These are phyloP conservation scores for Microcaecilia unicolor DNA, from an alignment of 2,797 vertebrate species.

Conservation along the genomic window DNA sequence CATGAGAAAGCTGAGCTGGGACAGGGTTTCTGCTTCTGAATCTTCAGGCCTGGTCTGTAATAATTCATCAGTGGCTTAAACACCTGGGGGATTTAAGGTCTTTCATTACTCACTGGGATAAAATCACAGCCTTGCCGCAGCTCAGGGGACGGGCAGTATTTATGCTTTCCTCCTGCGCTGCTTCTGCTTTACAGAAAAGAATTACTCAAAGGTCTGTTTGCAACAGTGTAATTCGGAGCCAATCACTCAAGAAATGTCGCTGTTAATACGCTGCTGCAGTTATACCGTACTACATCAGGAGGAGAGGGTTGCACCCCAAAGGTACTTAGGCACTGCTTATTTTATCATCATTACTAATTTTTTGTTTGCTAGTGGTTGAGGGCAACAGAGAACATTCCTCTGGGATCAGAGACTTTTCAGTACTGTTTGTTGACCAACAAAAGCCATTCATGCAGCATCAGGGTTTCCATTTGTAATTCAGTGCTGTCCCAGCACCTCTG, in stretches of 20 bases:
- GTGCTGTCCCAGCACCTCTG: too few relatives aligned
- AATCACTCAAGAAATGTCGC: constrained; percentile 21
- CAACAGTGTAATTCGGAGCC: constrained; percentile 17
- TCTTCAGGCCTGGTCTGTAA: constrained; percentile 19
- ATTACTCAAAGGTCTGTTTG: constrained; percentile 22
- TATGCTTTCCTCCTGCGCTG: constrained; percentile 16
- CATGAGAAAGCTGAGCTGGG: too few relatives aligned
- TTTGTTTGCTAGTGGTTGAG: too few relatives aligned
- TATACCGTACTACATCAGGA: too few relatives aligned
- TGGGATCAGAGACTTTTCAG: too few relatives aligned
- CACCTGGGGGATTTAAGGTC: constrained; percentile 20
- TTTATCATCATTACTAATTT: too few relatives aligned
- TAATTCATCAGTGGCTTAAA: constrained; percentile 21
- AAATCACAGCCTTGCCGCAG: constrained; percentile 19
- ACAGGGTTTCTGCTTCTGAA: constrained; percentile 21
- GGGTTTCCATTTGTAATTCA: too few relatives aligned
- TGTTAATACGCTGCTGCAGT: constrained; percentile 13
- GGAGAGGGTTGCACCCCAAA: too few relatives aligned
- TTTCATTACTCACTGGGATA: constrained; percentile 22
- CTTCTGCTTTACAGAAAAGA: constrained; percentile 15
- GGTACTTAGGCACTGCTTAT: too few relatives aligned
- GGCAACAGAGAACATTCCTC: too few relatives aligned
- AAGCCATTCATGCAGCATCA: too few relatives aligned
- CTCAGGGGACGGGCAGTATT: constrained; percentile 18
- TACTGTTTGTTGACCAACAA: too few relatives aligned